phyloP scores from a whole-genome alignment of 2,888 invertebrate genomes.

The Microplitis deprimator region DNA sequence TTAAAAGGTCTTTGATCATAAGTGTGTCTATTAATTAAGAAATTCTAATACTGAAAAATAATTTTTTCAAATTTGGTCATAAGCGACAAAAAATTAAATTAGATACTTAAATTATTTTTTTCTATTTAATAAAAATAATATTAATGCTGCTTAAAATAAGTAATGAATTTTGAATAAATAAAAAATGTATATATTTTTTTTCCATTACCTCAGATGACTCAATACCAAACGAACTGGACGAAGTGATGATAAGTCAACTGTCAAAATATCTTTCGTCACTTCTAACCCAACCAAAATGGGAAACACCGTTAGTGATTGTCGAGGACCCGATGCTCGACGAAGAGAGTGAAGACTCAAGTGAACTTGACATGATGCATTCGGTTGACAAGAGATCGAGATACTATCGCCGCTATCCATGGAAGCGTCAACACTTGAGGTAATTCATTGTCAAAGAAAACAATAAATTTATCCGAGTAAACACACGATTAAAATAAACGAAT shows the following conservation, averaged over 20 bases:
- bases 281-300: slow-evolving; percentile 50
- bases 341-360: slow-evolving; percentile 32
- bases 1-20: too few relatives aligned
- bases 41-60: too few relatives aligned
- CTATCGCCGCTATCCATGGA: slow-evolving; percentile 78
- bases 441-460: slow-evolving; percentile 11
- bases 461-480: neutral
- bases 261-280: slow-evolving; percentile 50
- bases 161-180: too few relatives aligned
- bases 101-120: too few relatives aligned
- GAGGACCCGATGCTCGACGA: slow-evolving; percentile 40
- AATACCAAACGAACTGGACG: slow-evolving; percentile 45
- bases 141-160: too few relatives aligned
- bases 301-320: slow-evolving; percentile 50
- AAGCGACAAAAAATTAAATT: too few relatives aligned
- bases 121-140: too few relatives aligned
- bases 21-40: too few relatives aligned
- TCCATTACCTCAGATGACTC: slow-evolving; percentile 41
- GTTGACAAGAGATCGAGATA: slow-evolving; percentile 74
- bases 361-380: slow-evolving; percentile 37
- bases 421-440: slow-evolving; percentile 74
- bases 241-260: slow-evolving; percentile 46
- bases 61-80: too few relatives aligned
- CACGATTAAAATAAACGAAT: neutral
- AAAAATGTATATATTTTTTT: neutral